Evolutionary conservation across 1,140 invertebrate species (phyloP).

Genomic region (Bombus superbus): DNA sequence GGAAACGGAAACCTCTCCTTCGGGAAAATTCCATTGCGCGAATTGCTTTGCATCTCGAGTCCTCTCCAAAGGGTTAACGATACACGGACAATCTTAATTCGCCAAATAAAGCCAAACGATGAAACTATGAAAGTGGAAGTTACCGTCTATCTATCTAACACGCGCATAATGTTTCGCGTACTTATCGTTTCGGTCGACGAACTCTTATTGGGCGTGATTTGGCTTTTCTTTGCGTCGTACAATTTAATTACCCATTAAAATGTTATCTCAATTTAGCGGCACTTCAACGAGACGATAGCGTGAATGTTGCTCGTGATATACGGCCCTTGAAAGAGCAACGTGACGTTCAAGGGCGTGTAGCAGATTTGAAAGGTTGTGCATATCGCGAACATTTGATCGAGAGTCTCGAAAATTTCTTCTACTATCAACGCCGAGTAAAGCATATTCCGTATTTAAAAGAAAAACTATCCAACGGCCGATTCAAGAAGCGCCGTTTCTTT

Average conservation of each 20-base stretch:
- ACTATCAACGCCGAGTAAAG: conserved; percentile 24
- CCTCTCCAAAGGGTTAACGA: not conserved
- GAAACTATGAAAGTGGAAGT: not conserved
- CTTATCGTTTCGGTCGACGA: not conserved
- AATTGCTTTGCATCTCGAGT: not conserved
- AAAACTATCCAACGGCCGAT: conserved; percentile 17
- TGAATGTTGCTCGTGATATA: not conserved
- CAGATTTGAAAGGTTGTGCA: not conserved
- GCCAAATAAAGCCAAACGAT: too few species aligned
- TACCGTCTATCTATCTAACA: not conserved
- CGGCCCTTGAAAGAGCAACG: not conserved
- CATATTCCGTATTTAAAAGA: not conserved
- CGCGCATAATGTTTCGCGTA: not conserved
- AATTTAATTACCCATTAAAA: conserved; percentile 9
- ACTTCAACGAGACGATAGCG: not conserved
- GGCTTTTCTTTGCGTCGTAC: not conserved
- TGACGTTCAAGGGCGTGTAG: not conserved
- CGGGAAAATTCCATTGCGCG: not conserved
- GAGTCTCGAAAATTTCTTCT: conserved; percentile 3
- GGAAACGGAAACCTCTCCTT: conserved; percentile 40
- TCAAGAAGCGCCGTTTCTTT: not conserved
- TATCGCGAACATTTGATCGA: not conserved
- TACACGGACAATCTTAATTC: too few species aligned
- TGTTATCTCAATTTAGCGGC: not conserved
- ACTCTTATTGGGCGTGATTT: not conserved